These are phyloP conservation scores for Alosa alosa DNA, from an alignment of 2,113 vertebrate genomes.

Conservation along the genomic window DNA sequence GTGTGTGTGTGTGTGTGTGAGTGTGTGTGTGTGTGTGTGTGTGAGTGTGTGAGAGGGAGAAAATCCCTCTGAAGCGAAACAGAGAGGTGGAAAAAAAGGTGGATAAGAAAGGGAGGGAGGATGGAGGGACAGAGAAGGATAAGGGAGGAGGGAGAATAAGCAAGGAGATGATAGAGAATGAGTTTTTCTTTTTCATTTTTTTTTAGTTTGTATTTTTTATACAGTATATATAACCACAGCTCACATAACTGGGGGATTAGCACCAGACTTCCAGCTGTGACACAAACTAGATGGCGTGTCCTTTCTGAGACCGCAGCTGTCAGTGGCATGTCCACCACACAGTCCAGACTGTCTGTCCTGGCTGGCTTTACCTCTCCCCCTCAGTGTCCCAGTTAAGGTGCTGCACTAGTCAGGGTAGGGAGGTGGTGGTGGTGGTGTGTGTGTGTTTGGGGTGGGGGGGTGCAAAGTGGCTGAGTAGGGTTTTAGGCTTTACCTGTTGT, in stretches of 20 bases:
- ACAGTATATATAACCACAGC: background rate
- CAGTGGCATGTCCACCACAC: background rate
- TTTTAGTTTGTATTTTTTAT: background rate
- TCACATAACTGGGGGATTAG: background rate
- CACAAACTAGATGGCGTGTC: background rate
- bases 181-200: background rate
- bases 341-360: background rate
- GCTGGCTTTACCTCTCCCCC: background rate
- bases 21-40: background rate
- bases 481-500: too few relatives aligned
- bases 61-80: background rate
- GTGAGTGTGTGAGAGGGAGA: conserved; percentile 9
- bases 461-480: too few relatives aligned
- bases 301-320: background rate
- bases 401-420: too few relatives aligned
- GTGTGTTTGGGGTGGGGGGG: background rate
- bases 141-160: background rate
- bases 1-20: background rate
- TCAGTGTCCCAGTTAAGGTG: background rate
- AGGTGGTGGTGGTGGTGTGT: too few relatives aligned
- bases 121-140: background rate
- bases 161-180: background rate
- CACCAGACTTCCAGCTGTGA: background rate
- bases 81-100: background rate
- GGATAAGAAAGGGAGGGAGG: background rate